Percentiles rank a stretch among this genome's conserved stretches.
phyloP scores from a whole-genome alignment of 37 sponge, comb jelly and placozoan species.

The Halichondria panicea region DNA sequence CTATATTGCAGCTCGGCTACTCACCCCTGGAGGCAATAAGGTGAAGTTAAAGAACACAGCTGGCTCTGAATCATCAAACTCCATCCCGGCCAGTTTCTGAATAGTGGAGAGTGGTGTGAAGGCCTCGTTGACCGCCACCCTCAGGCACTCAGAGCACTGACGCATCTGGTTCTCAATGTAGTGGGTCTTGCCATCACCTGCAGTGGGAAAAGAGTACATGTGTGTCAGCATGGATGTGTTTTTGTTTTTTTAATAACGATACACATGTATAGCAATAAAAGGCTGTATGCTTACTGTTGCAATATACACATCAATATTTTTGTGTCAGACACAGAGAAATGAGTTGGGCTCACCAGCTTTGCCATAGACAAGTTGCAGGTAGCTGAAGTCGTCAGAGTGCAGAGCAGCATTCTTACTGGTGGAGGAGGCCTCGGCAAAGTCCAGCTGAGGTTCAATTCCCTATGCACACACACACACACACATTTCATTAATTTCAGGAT shows the following conservation, averaged over 20 bases:
- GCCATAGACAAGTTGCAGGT: slow-evolving; percentile 58
- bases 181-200: slow-evolving; percentile 83
- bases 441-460: slow-evolving; percentile 14
- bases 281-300: no score
- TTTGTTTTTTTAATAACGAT: no score
- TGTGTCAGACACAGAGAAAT: no score
- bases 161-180: slow-evolving; percentile 54
- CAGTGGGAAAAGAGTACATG: no score
- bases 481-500: neutral
- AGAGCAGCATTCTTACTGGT: slow-evolving; percentile 27
- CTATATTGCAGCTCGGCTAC: neutral
- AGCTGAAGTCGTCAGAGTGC: slow-evolving; percentile 38
- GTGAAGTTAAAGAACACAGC: slow-evolving; percentile 79
- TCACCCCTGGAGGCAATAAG: slow-evolving; percentile 71
- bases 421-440: slow-evolving; percentile 12
- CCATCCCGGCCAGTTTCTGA: slow-evolving; percentile 37
- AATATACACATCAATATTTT: no score
- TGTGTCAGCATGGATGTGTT: no score
- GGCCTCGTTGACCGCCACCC: slow-evolving; percentile 69
- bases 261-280: no score
- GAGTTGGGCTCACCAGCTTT: slow-evolving; percentile 52
- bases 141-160: slow-evolving; percentile 2
- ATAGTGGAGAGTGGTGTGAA: slow-evolving; percentile 62
- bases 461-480: slow-evolving; percentile 4
- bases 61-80: slow-evolving; percentile 19